Evolutionary conservation across 2,888 invertebrate species (phyloP), one percentile per base, ranked within the genome.

Genomic region (Andricus quercusramuli): DNA sequence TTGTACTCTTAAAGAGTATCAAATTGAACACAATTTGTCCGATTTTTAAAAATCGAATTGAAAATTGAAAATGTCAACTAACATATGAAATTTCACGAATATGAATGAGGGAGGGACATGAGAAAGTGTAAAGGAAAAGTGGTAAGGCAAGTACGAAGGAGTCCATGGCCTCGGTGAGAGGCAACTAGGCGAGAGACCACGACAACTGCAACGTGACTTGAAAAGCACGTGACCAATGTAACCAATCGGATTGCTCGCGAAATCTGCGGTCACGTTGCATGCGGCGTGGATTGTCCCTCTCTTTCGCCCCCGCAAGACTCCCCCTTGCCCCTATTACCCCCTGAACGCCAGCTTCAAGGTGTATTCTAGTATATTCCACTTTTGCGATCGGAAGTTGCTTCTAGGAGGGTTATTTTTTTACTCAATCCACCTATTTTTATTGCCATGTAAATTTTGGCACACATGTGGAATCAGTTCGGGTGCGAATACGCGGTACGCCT

Each of bases 231-330:
- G 91, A 91, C 85, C 83, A 79, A 78, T 77, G 82, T 84, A 78
- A 84, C 84, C 90, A 88, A 89, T 88, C 85, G 86, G 82, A 86
- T 84, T 84, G 83, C 82, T 83, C 85, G 86, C 85, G 85, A 85
- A 84, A 83, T 85, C 86, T 82, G 84, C 80, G 90, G 94, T 95
- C 95, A 95, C 95, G 95, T 95, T 95, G 94, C 94, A 93, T 91
- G 93, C 93, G 94, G 94, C 94, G 94, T 95, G 94, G 93, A 84
- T 82, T 82, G 78, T 79, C 78, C 82, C 83, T 80, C 68, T 81
- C 79, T 81, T 81, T 25, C 13, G 29, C 80, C 81, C 88, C 84
- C 86, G 85, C 86, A 81, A 79, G 79, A 83, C 83, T 85, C 84
- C 86, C 85, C 81, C 84, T 84, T 59, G 78, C 76, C 79, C 68